Evolutionary conservation across 2,797 vertebrate genomes (phyloP).

Genomic region (Sandelia bainsii): DNA sequence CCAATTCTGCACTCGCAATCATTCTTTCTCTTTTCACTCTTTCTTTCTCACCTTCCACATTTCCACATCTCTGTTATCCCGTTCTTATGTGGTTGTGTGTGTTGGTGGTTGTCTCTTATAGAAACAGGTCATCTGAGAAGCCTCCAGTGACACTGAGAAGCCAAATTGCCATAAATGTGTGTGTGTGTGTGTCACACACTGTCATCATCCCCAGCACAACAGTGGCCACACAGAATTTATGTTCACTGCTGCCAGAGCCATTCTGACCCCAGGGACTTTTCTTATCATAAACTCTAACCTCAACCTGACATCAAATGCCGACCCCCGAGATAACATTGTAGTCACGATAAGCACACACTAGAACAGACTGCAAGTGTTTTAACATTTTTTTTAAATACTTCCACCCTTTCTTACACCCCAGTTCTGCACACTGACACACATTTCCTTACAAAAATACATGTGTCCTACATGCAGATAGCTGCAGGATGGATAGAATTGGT

Average conservation of each 20-base stretch:
- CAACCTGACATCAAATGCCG: slow-evolving; percentile 79
- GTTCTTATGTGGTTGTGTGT: slow-evolving; percentile 66
- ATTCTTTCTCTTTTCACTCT: slow-evolving; percentile 24
- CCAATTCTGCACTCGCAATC: slow-evolving; percentile 39
- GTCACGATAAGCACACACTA: slow-evolving; percentile 70
- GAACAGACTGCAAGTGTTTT: slow-evolving; percentile 48
- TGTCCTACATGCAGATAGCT: slow-evolving; percentile 5
- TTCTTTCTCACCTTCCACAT: slow-evolving; percentile 47
- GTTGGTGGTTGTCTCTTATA: slow-evolving; percentile 70
- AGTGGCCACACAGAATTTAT: slow-evolving; percentile 84
- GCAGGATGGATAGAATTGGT: background rate
- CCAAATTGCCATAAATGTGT: slow-evolving; percentile 78
- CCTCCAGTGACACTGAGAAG: slow-evolving; percentile 80
- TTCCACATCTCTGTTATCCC: slow-evolving; percentile 46
- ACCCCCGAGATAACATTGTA: slow-evolving; percentile 81
- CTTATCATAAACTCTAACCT: slow-evolving; percentile 89
- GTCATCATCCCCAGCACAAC: slow-evolving; percentile 71
- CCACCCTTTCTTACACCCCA: background rate
- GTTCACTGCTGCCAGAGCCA: slow-evolving; percentile 74
- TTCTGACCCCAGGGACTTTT: slow-evolving; percentile 82
- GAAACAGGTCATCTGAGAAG: slow-evolving; percentile 84
- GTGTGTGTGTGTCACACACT: slow-evolving; percentile 68
- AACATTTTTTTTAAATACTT: slow-evolving; percentile 20
- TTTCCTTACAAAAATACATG: slow-evolving; percentile 12
- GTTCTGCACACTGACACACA: background rate